A percentile compares a stretch with the other conserved stretches of the same genome.
phyloP scores from a whole-genome alignment of 2,797 vertebrate species.

The Sparidentex hasta region DNA sequence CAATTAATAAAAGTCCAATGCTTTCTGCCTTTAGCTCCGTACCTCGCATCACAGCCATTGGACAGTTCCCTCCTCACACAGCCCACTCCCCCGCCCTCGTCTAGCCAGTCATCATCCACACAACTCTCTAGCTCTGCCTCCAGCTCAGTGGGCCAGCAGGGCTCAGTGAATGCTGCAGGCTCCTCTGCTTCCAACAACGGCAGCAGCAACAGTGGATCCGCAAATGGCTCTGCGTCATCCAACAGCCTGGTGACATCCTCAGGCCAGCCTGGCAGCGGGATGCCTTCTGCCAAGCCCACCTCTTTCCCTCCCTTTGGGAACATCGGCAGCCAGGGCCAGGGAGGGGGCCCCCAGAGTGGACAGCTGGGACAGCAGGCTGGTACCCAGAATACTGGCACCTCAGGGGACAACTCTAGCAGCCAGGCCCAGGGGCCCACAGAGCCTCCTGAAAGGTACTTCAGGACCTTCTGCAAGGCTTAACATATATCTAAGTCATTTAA shows the following conservation, averaged over 20 bases:
- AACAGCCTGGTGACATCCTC: constrained; percentile 85
- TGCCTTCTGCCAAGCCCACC: constrained; percentile 90
- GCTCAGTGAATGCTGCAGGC: constrained; percentile 81
- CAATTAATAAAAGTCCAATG: constrained; percentile 28
- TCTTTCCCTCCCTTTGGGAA: constrained; percentile 92
- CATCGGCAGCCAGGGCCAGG: constrained; percentile 84
- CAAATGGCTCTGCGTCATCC: constrained; percentile 84
- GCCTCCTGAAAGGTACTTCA: constrained; percentile 93
- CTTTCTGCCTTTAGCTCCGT: constrained; percentile 89
- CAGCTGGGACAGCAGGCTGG: constrained; percentile 90
- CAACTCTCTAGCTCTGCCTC: constrained; percentile 80
- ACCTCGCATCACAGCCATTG: constrained; percentile 95
- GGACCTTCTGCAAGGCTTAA: not conserved
- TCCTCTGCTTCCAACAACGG: constrained; percentile 83
- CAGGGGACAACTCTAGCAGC: constrained; percentile 86
- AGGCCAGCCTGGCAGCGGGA: constrained; percentile 81
- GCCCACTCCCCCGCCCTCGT: constrained; percentile 86
- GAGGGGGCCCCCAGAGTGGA: constrained; percentile 85
- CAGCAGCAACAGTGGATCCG: constrained; percentile 74
- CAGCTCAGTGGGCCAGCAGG: constrained; percentile 82
- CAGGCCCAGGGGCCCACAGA: constrained; percentile 89
- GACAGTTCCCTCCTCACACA: constrained; percentile 95
- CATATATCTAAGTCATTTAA: not conserved
- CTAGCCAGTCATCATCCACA: constrained; percentile 87
- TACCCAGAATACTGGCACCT: constrained; percentile 84